phyloP scores from a whole-genome alignment of 2,888 invertebrate genomes.

The Didymodactylos carnosus region DNA sequence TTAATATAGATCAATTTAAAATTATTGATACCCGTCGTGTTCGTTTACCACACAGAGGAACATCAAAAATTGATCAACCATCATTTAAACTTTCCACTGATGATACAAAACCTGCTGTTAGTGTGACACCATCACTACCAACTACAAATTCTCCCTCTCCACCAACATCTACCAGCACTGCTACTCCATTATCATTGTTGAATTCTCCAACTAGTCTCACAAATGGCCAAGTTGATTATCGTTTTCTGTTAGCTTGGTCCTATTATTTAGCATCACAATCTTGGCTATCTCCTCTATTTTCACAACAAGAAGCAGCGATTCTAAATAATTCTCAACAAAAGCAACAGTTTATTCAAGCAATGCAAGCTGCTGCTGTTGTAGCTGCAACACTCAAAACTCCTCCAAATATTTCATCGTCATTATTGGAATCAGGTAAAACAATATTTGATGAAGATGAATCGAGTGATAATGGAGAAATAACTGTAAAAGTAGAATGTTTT shows the following conservation, averaged over 20 bases:
- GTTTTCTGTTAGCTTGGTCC: neutral
- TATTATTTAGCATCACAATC: neutral
- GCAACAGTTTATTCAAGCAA: neutral
- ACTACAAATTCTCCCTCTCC: neutral
- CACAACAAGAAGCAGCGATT: neutral
- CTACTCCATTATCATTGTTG: neutral
- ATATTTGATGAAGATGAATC: no score
- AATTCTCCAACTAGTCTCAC: no score
- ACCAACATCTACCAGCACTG: neutral
- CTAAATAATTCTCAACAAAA: no score
- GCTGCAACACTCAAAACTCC: no score
- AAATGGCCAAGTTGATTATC: neutral
- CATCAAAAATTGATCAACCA: neutral
- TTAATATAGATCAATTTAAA: slow-evolving; percentile 2
- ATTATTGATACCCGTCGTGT: neutral
- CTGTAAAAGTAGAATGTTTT: no score
- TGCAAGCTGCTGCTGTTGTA: neutral
- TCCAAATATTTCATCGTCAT: no score
- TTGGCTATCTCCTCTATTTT: neutral
- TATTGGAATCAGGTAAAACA: no score
- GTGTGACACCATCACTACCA: neutral
- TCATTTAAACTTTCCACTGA: neutral
- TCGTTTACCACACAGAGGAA: neutral
- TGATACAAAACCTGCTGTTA: neutral
- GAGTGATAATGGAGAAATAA: no score